Conservation (phyloP, 2,888 invertebrate species). For the Polia nebulosa region DNA sequence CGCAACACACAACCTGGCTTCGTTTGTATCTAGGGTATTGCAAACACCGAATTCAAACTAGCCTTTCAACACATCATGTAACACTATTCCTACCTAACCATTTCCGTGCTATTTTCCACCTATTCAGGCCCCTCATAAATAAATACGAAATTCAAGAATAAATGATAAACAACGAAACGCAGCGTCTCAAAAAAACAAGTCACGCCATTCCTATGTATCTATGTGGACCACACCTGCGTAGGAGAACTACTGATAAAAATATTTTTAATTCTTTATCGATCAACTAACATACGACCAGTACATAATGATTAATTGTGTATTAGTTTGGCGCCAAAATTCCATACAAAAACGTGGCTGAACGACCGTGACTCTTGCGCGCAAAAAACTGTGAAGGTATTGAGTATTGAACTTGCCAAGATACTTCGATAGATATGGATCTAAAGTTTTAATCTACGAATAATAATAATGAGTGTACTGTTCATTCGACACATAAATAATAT, state of each 20-base stretch:
- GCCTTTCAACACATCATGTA: constrained; percentile 20
- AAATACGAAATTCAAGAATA: constrained; percentile 76
- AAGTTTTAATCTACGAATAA: constrained; percentile 48
- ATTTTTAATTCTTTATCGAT: constrained; percentile 56
- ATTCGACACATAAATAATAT: constrained; percentile 49
- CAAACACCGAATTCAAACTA: constrained; percentile 5
- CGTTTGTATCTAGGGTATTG: background rate
- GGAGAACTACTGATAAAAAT: constrained; percentile 43
- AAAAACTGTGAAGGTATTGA: constrained; percentile 72
- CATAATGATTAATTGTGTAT: constrained; percentile 76
- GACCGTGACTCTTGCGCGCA: constrained; percentile 84
- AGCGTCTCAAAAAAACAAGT: constrained; percentile 70
- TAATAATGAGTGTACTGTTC: constrained; percentile 50
- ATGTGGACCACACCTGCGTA: constrained; percentile 61
- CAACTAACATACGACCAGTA: constrained; percentile 40
- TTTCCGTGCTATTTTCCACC: constrained; percentile 74
- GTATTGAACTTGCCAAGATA: constrained; percentile 67
- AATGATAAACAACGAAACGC: constrained; percentile 65
- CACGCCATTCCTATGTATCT: constrained; percentile 64
- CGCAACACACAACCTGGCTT: background rate
- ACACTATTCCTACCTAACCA: constrained; percentile 53
- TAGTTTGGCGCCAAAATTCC: constrained; percentile 89
- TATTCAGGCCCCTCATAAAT: constrained; percentile 81
- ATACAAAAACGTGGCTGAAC: constrained; percentile 86
- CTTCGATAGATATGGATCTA: constrained; percentile 50